Percentiles rank a stretch among this genome's conserved stretches.
These are phyloP conservation scores for Formica aserva DNA, from an alignment of 2,888 invertebrate species.

Conservation along the genomic window DNA sequence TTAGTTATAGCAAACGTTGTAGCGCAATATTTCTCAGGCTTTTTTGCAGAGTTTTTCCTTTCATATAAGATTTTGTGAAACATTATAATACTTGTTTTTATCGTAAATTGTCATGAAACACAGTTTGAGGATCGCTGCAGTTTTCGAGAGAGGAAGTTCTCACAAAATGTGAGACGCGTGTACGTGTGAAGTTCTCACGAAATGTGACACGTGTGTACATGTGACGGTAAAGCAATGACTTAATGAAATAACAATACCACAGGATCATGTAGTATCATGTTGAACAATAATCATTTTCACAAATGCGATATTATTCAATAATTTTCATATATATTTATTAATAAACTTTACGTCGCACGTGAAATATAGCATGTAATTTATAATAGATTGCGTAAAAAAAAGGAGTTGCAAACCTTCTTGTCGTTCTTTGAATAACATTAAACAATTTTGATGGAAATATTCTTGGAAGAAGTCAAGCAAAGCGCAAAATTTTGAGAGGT, in stretches of 20 bases:
- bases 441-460: constrained; percentile 89
- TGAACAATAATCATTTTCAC: constrained; percentile 18
- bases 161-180: not conserved
- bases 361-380: not conserved
- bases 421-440: not conserved
- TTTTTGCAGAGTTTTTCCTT: not conserved
- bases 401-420: not conserved
- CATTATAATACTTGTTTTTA: not conserved
- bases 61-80: not conserved
- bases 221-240: constrained; percentile 1
- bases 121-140: not conserved
- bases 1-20: not conserved
- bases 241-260: constrained; percentile 28
- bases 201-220: not conserved
- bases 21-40: not conserved
- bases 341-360: not conserved
- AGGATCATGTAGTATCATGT: too few relatives aligned
- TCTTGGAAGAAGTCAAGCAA: constrained; percentile 91
- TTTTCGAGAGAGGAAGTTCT: not conserved
- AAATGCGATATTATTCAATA: not conserved
- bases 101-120: not conserved
- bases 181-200: not conserved
- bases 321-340: not conserved
- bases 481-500: constrained; percentile 92
- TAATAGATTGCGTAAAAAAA: not conserved